Percentiles rank a stretch among this genome's conserved stretches.
Conservation (phyloP, 2,888 invertebrate species). For the Euphydryas editha region DNA sequence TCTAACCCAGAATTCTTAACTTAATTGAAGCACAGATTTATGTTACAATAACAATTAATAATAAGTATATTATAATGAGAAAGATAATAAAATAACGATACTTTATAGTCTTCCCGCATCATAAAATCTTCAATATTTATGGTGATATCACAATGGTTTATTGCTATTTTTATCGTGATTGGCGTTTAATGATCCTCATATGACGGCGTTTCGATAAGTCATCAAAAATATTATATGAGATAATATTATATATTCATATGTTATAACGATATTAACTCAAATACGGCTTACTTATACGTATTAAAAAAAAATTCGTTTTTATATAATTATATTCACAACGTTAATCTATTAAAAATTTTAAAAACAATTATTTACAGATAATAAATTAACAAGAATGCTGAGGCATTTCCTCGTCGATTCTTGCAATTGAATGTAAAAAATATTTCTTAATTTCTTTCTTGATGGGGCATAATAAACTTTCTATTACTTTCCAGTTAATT, state of each 20-base stretch:
- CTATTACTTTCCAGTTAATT: too few relatives aligned
- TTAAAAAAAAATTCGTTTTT: too few relatives aligned
- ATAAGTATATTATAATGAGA: constrained; percentile 8
- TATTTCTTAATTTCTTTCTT: too few relatives aligned
- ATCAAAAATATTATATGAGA: not conserved
- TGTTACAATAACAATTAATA: not conserved
- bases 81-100: constrained; percentile 5
- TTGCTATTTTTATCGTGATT: constrained; percentile 47
- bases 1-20: too few relatives aligned
- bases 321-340: too few relatives aligned
- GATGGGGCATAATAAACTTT: too few relatives aligned
- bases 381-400: too few relatives aligned
- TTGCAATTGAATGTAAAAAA: too few relatives aligned
- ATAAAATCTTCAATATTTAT: constrained; percentile 38
- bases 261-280: not conserved
- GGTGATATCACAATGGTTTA: constrained; percentile 31
- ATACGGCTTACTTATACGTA: not conserved
- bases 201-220: constrained; percentile 11
- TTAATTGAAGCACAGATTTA: not conserved
- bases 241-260: not conserved
- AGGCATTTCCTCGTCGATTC: too few relatives aligned
- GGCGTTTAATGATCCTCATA: constrained; percentile 38
- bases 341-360: too few relatives aligned
- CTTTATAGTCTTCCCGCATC: constrained; percentile 18
- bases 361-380: too few relatives aligned